Base-by-base conservation (phyloP, 92 coral and sea anemone genomes). In the Bergia puertoricense region DNA sequence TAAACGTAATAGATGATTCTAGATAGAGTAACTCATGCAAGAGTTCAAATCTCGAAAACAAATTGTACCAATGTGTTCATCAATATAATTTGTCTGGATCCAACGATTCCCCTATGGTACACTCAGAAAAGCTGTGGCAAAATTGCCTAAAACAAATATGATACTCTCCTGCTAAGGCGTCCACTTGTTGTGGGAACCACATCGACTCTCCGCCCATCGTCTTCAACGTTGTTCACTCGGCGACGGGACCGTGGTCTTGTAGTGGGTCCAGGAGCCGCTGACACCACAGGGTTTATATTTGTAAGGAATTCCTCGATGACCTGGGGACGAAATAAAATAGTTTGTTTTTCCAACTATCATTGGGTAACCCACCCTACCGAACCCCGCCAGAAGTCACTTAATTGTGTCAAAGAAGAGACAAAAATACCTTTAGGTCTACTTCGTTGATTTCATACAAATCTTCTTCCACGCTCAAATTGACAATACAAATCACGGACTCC, bases 111-210 rank as follows among this genome's bases (percentile, higher is more conserved):
- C 59, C 16, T 54, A 54, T 54, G 59, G 59, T 54, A 54, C 59
- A 54, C 13, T 10, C 59, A 54, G 57, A 54, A 54, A 54, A 54
- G 16, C 16, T 54, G 59, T 68, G 74, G 74, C 74, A 71, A 71
- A 71, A 71, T 71, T 71, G 76, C 41, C 40, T 71, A 71, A 71
- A 23, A 71, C 76, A 36, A 71, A 71, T 71, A 71, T 36, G 76
- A 71, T 36, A 71, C 76, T 71, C 76, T 71, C 82, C 67, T 79
- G 82, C 82, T 78, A 22, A 45, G 67, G 39, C 82, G 36, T 78
- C 82, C 82, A 78, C 82, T 78, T 78, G 40, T 48, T 20, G 82
- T 78, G 40, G 82, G 62, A 50, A 78, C 82, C 82, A 78, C 82
- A 78, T 78, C 67, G 39, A 50, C 82, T 79, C 82, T 79, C 82